A percentile compares a stretch with the other conserved stretches of the same genome.
phyloP scores from a whole-genome alignment of 2,113 vertebrate genomes.

The Atherinomorus stipes region DNA sequence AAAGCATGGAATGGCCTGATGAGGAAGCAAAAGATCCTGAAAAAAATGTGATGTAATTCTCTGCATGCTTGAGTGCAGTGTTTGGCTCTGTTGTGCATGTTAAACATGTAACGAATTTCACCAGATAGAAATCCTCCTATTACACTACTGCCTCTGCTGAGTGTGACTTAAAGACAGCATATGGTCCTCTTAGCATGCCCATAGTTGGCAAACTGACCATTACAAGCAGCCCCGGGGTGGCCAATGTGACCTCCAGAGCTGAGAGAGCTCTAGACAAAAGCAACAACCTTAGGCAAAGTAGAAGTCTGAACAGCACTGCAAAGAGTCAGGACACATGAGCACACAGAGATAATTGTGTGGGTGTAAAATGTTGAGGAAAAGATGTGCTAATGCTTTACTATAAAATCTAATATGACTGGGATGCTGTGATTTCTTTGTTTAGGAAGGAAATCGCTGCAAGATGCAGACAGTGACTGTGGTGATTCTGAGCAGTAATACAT shows the following conservation, averaged over 20 bases:
- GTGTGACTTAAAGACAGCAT: conserved; percentile 65
- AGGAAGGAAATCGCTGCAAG: conserved; percentile 9
- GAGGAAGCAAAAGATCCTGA: not conserved
- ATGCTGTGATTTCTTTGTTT: conserved; percentile 31
- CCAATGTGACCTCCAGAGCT: conserved; percentile 72
- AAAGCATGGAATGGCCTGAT: conserved; percentile 19
- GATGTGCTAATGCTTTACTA: conserved; percentile 37
- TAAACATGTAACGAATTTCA: conserved; percentile 41
- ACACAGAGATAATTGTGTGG: conserved; percentile 32
- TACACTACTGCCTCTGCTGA: conserved; percentile 38
- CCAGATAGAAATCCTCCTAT: conserved; percentile 32
- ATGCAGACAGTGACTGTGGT: conserved; percentile 48
- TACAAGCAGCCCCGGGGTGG: conserved; percentile 67
- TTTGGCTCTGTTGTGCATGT: conserved; percentile 21
- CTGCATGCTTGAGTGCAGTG: conserved; percentile 15
- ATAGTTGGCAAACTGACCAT: conserved; percentile 71
- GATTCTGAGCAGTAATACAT: conserved; percentile 66
- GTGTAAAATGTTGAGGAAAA: conserved; percentile 39
- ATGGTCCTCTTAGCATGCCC: conserved; percentile 68
- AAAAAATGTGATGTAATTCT: conserved; percentile 22
- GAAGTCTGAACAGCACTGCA: conserved; percentile 29
- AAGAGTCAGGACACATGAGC: conserved; percentile 26
- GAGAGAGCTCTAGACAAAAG: conserved; percentile 67
- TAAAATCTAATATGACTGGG: conserved; percentile 30
- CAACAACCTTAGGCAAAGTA: conserved; percentile 55